Conservation (phyloP, 2,113 vertebrate genomes). For the Camelus bactrianus region DNA sequence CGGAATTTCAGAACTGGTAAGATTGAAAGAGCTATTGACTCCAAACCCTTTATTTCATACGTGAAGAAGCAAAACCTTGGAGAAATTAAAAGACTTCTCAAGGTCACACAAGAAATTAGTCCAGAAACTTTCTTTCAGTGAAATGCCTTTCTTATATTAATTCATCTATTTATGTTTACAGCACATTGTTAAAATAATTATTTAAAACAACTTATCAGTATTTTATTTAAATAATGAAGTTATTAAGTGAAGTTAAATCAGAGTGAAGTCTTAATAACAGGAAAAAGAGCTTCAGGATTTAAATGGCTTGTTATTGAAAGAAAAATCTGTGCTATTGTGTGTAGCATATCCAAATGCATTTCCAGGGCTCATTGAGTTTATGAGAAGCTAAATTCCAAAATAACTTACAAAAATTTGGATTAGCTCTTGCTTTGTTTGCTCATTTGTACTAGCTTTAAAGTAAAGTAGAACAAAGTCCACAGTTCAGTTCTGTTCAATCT, state of each 20-base stretch:
- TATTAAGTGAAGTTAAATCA: not conserved
- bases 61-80: not conserved
- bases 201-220: not conserved
- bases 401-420: not conserved
- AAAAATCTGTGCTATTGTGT: not conserved
- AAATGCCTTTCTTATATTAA: not conserved
- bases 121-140: not conserved
- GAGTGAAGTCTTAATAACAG: not conserved
- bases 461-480: not conserved
- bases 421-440: not conserved
- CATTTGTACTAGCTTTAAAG: not conserved
- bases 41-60: constrained; percentile 28
- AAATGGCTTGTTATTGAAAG: not conserved
- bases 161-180: not conserved
- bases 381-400: not conserved
- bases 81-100: not conserved
- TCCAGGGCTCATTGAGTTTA: not conserved
- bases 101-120: not conserved
- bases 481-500: not conserved
- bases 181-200: not conserved
- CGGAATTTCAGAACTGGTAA: constrained; percentile 12
- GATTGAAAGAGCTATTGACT: constrained; percentile 45
- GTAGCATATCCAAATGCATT: not conserved
- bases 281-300: not conserved
- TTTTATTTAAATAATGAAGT: not conserved